A percentile compares a stretch with the other conserved stretches of the same genome.
Conservation (phyloP, 2,888 invertebrate species). For the Acronicta aceris region DNA sequence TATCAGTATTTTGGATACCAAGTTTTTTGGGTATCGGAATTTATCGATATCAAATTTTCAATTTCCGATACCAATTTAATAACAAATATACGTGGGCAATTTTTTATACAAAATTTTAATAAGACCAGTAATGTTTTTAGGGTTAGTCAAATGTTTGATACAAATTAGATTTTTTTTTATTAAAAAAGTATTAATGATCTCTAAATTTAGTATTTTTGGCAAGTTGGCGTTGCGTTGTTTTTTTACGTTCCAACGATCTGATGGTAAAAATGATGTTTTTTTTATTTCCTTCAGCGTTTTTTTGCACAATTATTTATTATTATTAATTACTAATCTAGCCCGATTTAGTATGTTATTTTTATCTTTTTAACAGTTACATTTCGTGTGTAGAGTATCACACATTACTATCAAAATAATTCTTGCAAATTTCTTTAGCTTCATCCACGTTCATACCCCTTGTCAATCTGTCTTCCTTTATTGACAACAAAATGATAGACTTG, state of each 20-base stretch:
- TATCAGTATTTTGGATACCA: slow-evolving; percentile 41
- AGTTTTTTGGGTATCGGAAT: slow-evolving; percentile 41
- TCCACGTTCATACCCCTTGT: too few relatives aligned
- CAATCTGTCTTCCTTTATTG: too few relatives aligned
- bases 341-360: slow-evolving; percentile 51
- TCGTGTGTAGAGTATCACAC: background rate
- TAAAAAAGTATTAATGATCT: slow-evolving; percentile 59
- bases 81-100: slow-evolving; percentile 4
- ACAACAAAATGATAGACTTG: slow-evolving; percentile 26
- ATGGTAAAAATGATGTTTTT: slow-evolving; percentile 59
- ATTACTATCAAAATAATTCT: background rate
- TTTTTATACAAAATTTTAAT: slow-evolving; percentile 35
- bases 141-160: slow-evolving; percentile 22
- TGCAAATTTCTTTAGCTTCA: too few relatives aligned
- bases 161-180: slow-evolving; percentile 7
- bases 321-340: slow-evolving; percentile 51
- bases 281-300: slow-evolving; percentile 51
- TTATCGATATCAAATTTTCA: slow-evolving; percentile 12
- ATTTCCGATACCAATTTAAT: slow-evolving; percentile 14
- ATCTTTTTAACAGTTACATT: slow-evolving; percentile 52
- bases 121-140: slow-evolving; percentile 21
- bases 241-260: slow-evolving; percentile 75
- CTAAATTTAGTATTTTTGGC: slow-evolving; percentile 65
- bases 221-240: slow-evolving; percentile 65
- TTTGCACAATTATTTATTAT: slow-evolving; percentile 60